A percentile compares a stretch with the other conserved stretches of the same genome.
phyloP scores from a whole-genome alignment of 2,888 invertebrate genomes.

The Malthinus flaveolus region DNA sequence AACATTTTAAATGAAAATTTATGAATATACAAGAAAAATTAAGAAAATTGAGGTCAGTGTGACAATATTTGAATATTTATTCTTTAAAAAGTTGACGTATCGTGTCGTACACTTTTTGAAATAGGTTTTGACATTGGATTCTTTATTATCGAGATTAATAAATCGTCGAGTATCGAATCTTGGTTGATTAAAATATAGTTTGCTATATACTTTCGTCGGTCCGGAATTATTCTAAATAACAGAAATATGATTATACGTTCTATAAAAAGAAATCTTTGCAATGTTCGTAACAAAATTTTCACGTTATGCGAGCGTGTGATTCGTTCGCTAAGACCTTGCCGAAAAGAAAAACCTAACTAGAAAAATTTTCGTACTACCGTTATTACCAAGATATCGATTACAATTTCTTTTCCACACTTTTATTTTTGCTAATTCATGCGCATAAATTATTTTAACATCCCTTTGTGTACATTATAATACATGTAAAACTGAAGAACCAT shows the following conservation, averaged over 20 bases:
- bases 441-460: slow-evolving; percentile 27
- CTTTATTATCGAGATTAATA: neutral
- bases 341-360: slow-evolving; percentile 17
- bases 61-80: slow-evolving; percentile 10
- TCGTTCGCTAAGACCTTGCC: slow-evolving; percentile 24
- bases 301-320: slow-evolving; percentile 18
- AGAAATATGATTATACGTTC: too few species aligned
- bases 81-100: neutral
- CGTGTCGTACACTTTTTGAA: neutral
- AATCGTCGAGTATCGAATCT: too few species aligned
- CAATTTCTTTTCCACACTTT: slow-evolving; percentile 4
- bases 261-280: too few species aligned
- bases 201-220: too few species aligned
- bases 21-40: neutral
- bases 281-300: neutral
- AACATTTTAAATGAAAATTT: slow-evolving; percentile 1
- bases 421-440: slow-evolving; percentile 16
- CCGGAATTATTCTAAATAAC: too few species aligned
- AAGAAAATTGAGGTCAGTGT: slow-evolving; percentile 8
- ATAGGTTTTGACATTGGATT: neutral
- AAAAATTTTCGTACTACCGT: neutral
- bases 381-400: slow-evolving; percentile 1
- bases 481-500: neutral
- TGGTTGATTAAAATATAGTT: too few species aligned
- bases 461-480: neutral